These are phyloP conservation scores for Noturus placidus DNA, from an alignment of 2,113 vertebrate genomes.

Conservation along the genomic window DNA sequence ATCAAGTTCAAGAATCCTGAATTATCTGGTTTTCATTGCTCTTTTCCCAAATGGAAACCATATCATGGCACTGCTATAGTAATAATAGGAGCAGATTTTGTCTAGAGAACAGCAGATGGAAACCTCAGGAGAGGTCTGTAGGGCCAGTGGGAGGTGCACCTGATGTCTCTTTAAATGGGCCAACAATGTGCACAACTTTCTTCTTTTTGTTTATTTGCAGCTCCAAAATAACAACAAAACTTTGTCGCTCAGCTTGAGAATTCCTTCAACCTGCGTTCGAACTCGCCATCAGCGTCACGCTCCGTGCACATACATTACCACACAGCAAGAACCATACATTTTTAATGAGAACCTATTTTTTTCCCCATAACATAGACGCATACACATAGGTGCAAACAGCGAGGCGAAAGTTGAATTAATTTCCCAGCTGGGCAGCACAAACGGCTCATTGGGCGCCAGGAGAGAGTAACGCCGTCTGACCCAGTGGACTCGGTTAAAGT, in stretches of 20 bases:
- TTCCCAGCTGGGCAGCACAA: slow-evolving; percentile 41
- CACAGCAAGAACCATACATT: not conserved
- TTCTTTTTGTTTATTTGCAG: not conserved
- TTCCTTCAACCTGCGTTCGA: not conserved
- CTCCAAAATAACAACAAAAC: slow-evolving; percentile 25
- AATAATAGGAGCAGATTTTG: slow-evolving; percentile 12
- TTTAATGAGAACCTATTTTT: slow-evolving; percentile 18
- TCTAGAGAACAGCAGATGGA: slow-evolving; percentile 33
- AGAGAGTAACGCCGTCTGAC: slow-evolving; percentile 34
- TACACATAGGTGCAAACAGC: not conserved
- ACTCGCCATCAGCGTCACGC: not conserved
- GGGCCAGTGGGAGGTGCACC: slow-evolving; percentile 32
- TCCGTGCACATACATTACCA: slow-evolving; percentile 4
- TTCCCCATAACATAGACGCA: not conserved
- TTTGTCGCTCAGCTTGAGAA: slow-evolving; percentile 23
- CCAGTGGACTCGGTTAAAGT: slow-evolving; percentile 41
- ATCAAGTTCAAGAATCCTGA: not conserved
- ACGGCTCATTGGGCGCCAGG: slow-evolving; percentile 24
- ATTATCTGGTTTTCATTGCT: not conserved
- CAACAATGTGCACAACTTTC: slow-evolving; percentile 27
- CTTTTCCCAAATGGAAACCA: not conserved
- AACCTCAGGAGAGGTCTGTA: slow-evolving; percentile 26
- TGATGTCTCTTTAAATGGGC: slow-evolving; percentile 35
- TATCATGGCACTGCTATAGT: not conserved
- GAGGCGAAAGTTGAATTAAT: slow-evolving; percentile 35